Evolutionary conservation across 2,888 invertebrate genomes (phyloP).

Genomic region (Busseola fusca): DNA sequence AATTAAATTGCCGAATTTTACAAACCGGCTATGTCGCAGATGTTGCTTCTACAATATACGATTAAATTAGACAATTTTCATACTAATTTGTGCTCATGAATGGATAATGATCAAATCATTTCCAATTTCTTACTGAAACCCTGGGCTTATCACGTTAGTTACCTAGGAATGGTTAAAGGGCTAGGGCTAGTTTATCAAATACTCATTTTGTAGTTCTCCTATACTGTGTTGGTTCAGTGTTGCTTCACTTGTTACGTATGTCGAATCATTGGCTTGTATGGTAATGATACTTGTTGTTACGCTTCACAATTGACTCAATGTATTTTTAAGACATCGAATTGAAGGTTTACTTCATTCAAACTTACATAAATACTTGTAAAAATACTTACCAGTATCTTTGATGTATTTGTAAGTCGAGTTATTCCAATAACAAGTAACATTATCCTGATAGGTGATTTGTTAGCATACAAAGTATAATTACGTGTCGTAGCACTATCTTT

Average conservation of each 20-base stretch:
- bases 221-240: slow-evolving; percentile 73
- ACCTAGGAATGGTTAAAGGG: not conserved
- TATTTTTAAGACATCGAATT: slow-evolving; percentile 30
- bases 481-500: slow-evolving; percentile 64
- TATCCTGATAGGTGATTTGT: slow-evolving; percentile 56
- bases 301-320: not conserved
- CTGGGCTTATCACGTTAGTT: not conserved
- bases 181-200: slow-evolving; percentile 52
- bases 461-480: slow-evolving; percentile 63
- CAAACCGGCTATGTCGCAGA: slow-evolving; percentile 15
- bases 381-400: not conserved
- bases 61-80: not conserved
- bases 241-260: slow-evolving; percentile 69
- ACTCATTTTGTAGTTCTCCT: slow-evolving; percentile 66
- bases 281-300: slow-evolving; percentile 68
- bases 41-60: not conserved
- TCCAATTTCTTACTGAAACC: slow-evolving; percentile 12
- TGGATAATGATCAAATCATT: slow-evolving; percentile 42
- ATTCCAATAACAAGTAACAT: slow-evolving; percentile 60
- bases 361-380: not conserved
- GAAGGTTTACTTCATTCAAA: slow-evolving; percentile 25
- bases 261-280: slow-evolving; percentile 61
- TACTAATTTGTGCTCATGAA: not conserved
- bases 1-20: slow-evolving; percentile 29
- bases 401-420: slow-evolving; percentile 19